Evolutionary conservation across 2,113 vertebrate species (phyloP).

Genomic region (Trichomycterus rosablanca): DNA sequence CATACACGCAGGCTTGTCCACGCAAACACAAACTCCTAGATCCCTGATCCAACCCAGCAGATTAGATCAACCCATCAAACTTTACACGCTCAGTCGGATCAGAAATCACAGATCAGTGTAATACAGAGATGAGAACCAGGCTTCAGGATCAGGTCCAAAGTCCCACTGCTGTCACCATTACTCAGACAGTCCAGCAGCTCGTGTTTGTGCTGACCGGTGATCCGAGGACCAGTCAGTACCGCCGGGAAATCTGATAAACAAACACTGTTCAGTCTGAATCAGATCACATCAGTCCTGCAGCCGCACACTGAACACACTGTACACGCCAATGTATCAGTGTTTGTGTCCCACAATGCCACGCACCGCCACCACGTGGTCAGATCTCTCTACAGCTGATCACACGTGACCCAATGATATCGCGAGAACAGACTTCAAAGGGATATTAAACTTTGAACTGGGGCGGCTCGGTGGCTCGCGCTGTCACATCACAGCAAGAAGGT

Average conservation of each 20-base stretch:
- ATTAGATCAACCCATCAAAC: too few relatives aligned
- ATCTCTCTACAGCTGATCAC: conserved; percentile 40
- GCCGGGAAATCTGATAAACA: too few relatives aligned
- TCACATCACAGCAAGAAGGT: too few relatives aligned
- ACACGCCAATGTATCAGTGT: conserved; percentile 56
- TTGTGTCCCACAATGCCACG: conserved; percentile 74
- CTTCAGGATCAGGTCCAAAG: conserved; percentile 8
- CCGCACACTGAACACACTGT: conserved; percentile 2
- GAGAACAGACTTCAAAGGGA: too few relatives aligned
- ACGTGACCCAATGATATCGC: conserved; percentile 54
- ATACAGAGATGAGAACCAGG: neutral
- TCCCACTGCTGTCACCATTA: conserved; percentile 5
- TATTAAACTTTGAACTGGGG: too few relatives aligned
- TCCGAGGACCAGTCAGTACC: too few relatives aligned
- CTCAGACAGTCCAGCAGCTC: too few relatives aligned
- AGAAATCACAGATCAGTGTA: neutral
- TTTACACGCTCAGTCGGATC: too few relatives aligned
- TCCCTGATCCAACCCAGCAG: too few relatives aligned
- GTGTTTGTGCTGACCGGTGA: too few relatives aligned
- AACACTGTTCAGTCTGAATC: neutral
- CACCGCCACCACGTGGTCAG: conserved; percentile 54
- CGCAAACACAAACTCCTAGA: too few relatives aligned
- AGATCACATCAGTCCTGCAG: neutral
- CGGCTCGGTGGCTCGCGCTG: too few relatives aligned
- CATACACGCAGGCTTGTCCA: neutral